These are phyloP conservation scores for Ectobius pallidus DNA, from an alignment of 2,888 invertebrate genomes.

Conservation along the genomic window DNA sequence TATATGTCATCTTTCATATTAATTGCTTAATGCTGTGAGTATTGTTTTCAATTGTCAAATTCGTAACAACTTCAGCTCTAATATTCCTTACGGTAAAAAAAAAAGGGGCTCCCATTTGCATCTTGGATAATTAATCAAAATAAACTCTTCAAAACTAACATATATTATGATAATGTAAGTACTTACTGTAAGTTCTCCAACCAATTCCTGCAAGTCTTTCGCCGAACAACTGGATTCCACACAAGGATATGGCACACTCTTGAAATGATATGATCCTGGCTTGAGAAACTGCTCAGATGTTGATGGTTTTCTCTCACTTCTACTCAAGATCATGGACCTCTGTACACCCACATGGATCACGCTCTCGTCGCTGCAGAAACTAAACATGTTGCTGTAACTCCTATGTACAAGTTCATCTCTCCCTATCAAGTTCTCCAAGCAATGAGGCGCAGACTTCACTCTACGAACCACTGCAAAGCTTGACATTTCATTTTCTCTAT, in stretches of 20 bases:
- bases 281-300: not conserved
- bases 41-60: too few relatives aligned
- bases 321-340: too few relatives aligned
- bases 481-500: not conserved
- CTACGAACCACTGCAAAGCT: not conserved
- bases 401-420: not conserved
- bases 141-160: too few relatives aligned
- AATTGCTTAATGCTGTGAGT: too few relatives aligned
- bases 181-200: constrained; percentile 38
- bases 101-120: too few relatives aligned
- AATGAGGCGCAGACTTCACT: constrained; percentile 29
- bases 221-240: not conserved
- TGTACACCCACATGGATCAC: constrained; percentile 36
- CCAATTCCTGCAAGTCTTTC: constrained; percentile 27
- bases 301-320: not conserved
- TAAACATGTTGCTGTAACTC: constrained; percentile 39
- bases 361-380: constrained; percentile 42
- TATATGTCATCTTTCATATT: too few relatives aligned
- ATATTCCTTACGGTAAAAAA: too few relatives aligned
- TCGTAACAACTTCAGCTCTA: too few relatives aligned
- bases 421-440: not conserved
- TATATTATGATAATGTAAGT: too few relatives aligned
- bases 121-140: too few relatives aligned
- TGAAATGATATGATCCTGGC: not conserved
- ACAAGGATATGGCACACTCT: not conserved